Conservation (phyloP, 2,113 vertebrate genomes). For the Psephotus haematonotus region DNA sequence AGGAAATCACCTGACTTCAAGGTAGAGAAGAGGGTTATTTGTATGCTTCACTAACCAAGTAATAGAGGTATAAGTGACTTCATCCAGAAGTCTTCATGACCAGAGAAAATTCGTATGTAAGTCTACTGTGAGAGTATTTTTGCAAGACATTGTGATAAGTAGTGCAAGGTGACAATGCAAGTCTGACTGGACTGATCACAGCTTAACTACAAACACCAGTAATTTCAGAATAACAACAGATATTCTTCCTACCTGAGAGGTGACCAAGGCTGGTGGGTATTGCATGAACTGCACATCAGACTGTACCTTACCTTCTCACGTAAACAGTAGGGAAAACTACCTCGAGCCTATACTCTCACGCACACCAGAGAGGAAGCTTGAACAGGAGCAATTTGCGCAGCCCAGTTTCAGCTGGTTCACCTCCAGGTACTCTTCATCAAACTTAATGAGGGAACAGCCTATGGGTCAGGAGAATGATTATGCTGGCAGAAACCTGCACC, state of each 20-base stretch:
- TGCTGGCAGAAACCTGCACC: neutral
- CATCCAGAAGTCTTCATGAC: neutral
- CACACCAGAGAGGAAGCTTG: neutral
- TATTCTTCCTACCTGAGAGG: neutral
- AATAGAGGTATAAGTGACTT: neutral
- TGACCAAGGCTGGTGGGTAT: rapidly evolving
- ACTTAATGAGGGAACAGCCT: neutral
- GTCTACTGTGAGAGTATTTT: neutral
- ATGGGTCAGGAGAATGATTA: neutral
- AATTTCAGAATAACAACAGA: neutral
- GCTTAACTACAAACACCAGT: neutral
- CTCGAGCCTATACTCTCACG: neutral
- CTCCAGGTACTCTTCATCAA: neutral
- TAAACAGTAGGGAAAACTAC: neutral
- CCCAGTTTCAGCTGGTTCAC: neutral
- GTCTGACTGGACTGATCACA: neutral
- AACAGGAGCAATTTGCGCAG: neutral
- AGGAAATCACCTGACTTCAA: neutral
- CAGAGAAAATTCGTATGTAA: neutral
- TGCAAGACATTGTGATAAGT: neutral
- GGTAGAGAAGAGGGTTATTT: rapidly evolving
- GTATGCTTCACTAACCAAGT: neutral
- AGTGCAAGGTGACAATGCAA: rapidly evolving
- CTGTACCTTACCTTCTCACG: rapidly evolving
- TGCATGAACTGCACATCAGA: rapidly evolving